Conservation (phyloP, 2,797 vertebrate genomes). For the Rhynchonycteris naso region DNA sequence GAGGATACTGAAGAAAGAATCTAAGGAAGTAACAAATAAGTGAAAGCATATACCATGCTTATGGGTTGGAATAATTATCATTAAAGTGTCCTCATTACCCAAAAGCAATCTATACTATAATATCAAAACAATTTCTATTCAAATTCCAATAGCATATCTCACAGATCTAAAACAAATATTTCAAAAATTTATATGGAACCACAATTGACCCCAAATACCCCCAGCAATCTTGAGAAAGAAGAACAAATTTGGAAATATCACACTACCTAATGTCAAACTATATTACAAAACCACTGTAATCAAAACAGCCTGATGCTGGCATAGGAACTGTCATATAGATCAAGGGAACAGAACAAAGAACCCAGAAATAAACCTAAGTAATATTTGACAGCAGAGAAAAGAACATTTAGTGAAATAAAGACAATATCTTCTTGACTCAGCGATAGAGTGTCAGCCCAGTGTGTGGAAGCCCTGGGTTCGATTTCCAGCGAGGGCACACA, state of each 20-base stretch:
- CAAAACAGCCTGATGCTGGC: background rate
- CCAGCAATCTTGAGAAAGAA: background rate
- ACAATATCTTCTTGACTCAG: too few relatives aligned
- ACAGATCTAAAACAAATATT: background rate
- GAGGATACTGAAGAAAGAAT: background rate
- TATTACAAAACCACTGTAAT: background rate
- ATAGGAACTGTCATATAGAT: background rate
- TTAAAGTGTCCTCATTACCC: background rate
- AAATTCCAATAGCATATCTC: background rate
- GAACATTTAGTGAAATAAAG: too few relatives aligned
- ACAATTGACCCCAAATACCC: background rate
- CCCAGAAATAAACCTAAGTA: background rate
- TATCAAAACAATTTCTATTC: background rate
- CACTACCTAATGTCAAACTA: background rate
- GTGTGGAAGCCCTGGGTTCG: too few relatives aligned
- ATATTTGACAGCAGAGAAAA: too few relatives aligned
- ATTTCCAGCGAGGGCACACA: too few relatives aligned
- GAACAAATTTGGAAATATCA: background rate
- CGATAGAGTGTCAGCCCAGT: too few relatives aligned
- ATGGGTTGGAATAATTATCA: background rate
- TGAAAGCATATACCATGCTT: background rate
- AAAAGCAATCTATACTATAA: background rate
- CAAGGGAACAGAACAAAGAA: background rate
- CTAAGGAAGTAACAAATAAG: background rate
- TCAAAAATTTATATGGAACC: background rate